Conservation (phyloP, 2,113 vertebrate genomes). For the Mustela lutreola region DNA sequence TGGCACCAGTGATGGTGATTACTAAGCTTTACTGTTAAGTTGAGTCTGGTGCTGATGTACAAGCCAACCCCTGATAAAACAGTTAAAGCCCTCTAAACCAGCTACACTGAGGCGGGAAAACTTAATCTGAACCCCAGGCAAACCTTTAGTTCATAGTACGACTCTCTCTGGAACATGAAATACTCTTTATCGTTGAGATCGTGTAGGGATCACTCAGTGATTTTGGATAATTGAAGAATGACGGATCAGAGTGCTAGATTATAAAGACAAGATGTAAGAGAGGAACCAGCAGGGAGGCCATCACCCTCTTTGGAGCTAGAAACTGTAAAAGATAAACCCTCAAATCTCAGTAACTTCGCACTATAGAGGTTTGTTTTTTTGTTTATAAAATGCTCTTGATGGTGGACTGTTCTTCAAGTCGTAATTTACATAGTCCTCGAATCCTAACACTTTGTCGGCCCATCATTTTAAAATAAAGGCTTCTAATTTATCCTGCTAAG, state of each 20-base stretch:
- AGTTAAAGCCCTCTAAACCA: neutral
- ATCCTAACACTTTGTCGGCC: neutral
- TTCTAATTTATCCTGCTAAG: neutral
- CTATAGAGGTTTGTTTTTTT: neutral
- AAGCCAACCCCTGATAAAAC: neutral
- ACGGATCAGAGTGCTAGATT: neutral
- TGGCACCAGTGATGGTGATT: neutral
- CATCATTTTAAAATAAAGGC: neutral
- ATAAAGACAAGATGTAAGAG: neutral
- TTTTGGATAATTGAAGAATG: slow-evolving; percentile 3
- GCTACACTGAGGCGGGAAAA: neutral
- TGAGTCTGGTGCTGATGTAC: neutral
- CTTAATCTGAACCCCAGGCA: neutral
- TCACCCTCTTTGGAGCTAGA: neutral
- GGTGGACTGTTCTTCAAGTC: neutral
- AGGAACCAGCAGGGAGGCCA: neutral
- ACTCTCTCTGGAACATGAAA: neutral
- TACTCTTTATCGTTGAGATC: neutral
- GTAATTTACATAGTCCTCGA: neutral
- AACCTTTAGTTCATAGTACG: neutral
- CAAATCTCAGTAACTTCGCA: neutral
- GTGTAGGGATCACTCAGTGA: neutral
- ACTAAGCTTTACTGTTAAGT: neutral
- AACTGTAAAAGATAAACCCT: neutral
- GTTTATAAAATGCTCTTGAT: neutral